Conservation (phyloP, 2,797 vertebrate genomes). For the Betta splendens region DNA sequence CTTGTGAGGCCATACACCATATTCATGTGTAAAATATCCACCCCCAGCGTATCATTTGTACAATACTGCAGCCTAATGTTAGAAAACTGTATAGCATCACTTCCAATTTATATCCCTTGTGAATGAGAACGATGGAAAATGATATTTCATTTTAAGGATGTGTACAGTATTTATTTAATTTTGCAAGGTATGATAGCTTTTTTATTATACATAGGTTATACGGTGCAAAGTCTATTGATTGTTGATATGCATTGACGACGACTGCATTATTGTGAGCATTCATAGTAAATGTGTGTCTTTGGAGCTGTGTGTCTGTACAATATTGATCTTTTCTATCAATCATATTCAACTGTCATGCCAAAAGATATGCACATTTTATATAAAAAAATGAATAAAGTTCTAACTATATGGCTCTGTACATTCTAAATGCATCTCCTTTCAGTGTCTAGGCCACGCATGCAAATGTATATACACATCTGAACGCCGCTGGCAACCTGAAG, state of each 20-base stretch:
- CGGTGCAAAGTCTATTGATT: slow-evolving; percentile 52
- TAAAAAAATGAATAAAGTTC: slow-evolving; percentile 63
- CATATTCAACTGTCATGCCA: slow-evolving; percentile 65
- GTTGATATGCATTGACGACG: slow-evolving; percentile 52
- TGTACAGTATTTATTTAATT: slow-evolving; percentile 86
- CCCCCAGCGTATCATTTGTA: slow-evolving; percentile 55
- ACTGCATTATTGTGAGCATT: slow-evolving; percentile 60
- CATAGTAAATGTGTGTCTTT: slow-evolving; percentile 59
- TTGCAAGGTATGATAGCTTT: slow-evolving; percentile 71
- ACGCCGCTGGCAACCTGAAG: not conserved
- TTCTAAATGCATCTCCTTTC: too few species aligned
- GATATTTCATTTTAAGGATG: slow-evolving; percentile 55
- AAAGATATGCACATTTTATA: slow-evolving; percentile 77
- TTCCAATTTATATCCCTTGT: slow-evolving; percentile 66
- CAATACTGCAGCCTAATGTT: slow-evolving; percentile 78
- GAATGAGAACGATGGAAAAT: slow-evolving; percentile 43
- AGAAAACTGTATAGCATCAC: slow-evolving; percentile 64
- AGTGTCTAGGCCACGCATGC: too few species aligned
- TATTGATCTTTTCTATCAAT: slow-evolving; percentile 74
- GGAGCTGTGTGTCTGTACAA: slow-evolving; percentile 61
- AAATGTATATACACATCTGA: slow-evolving; percentile 5
- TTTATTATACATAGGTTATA: slow-evolving; percentile 59
- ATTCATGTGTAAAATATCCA: slow-evolving; percentile 12
- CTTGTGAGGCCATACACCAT: slow-evolving; percentile 34
- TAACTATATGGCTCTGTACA: slow-evolving; percentile 44